Conservation (phyloP, 2,888 invertebrate species). For the Polyommatus iphigenia region DNA sequence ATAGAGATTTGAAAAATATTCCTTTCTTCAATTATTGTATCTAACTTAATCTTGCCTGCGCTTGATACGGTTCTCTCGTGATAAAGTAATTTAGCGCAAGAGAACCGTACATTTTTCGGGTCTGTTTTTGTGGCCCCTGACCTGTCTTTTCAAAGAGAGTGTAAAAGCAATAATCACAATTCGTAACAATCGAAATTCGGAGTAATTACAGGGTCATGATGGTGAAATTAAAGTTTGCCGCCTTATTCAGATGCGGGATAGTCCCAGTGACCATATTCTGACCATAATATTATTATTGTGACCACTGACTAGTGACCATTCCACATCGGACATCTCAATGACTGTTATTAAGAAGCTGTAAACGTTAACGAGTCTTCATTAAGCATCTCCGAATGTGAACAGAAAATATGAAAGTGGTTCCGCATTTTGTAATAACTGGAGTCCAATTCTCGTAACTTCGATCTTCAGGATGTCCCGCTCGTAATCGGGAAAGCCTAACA, state of each 20-base stretch:
- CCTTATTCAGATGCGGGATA: neutral
- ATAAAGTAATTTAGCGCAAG: too few species aligned
- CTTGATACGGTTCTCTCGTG: too few species aligned
- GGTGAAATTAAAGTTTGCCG: too few species aligned
- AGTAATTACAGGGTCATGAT: neutral
- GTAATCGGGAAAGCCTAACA: too few species aligned
- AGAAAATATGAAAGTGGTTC: neutral
- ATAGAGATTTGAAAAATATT: neutral
- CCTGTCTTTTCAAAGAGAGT: too few species aligned
- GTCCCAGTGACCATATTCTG: neutral
- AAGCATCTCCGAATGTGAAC: neutral
- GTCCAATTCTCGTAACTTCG: neutral
- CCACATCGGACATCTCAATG: slow-evolving; percentile 11
- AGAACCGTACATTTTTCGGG: too few species aligned
- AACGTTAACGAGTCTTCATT: slow-evolving; percentile 24
- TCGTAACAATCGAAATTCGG: neutral
- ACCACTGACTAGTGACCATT: neutral
- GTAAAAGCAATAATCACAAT: too few species aligned
- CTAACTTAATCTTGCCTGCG: too few species aligned
- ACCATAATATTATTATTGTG: neutral
- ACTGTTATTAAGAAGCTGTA: slow-evolving; percentile 7
- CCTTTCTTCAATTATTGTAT: too few species aligned
- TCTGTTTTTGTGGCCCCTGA: too few species aligned
- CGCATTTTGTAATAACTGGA: neutral
- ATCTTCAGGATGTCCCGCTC: neutral